Evolutionary conservation across 1,140 invertebrate genomes (phyloP), one percentile per base, ranked within the genome.

Genomic region (Euwallacea similis): DNA sequence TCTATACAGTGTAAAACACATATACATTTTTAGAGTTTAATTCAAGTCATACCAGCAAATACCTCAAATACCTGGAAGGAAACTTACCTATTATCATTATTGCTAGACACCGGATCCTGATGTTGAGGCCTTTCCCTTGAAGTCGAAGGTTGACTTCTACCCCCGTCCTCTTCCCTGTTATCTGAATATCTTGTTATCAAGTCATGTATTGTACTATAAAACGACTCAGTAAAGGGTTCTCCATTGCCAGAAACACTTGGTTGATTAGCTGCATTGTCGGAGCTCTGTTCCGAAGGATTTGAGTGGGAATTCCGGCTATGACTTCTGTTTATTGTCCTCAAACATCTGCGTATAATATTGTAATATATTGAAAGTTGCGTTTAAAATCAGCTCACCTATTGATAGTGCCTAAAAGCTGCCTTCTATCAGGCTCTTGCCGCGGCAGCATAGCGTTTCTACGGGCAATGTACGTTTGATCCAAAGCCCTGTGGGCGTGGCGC

Each of bases 401-500:
- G 41, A 75, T 75, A 9, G 66, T 73, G 2, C 73, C 77, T 11
- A 79, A 53, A 41, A 80, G 66, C 15, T 74, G 61, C 59, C 76
- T 76, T 21, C 77, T 66, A 56, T 79, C 73, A 10, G 74, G 76
- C n/a, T 75, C 69, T 42, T 73, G 73, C 7, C 72, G 71, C 7
- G 77, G 75, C 56, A 80, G 55, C 72, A 80, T 76, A 7, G 76
- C 76, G 59, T 78, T 79, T 46, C 79, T 62, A 54, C 79, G 55
- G n/a, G 74, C 74, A 7, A 65, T 75, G 53, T 80, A 80, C 0
- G 78, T 80, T 47, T 78, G 76, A 7, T 75, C 73, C 42, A 79
- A 63, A 13, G 72, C 64, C 6, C 67, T 63, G 59, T 76, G 59
- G 0, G 74, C 76, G 16, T 71, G 67, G 21, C 77, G 62, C 71